phyloP scores from a whole-genome alignment of 2,113 vertebrate genomes.

The Pomatostomus ruficeps region DNA sequence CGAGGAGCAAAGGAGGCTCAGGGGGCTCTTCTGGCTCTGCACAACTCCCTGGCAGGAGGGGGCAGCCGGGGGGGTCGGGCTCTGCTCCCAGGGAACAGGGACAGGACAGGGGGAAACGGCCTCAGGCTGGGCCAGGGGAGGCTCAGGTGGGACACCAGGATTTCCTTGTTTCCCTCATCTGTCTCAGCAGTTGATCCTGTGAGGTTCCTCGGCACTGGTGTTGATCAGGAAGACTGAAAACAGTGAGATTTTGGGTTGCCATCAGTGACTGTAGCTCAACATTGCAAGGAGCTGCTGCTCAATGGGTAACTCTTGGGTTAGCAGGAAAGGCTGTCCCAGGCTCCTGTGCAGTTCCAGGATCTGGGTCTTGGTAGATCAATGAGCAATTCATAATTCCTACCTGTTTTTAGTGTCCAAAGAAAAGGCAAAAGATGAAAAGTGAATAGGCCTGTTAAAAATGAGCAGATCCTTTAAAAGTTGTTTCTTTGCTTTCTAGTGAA shows the following conservation, averaged over 20 bases:
- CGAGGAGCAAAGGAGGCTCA: neutral
- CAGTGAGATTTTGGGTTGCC: neutral
- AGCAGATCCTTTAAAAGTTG: neutral
- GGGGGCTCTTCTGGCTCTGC: neutral
- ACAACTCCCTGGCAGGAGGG: neutral
- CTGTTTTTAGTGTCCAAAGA: neutral
- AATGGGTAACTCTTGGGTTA: neutral
- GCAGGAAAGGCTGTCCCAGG: neutral
- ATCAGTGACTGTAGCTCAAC: fast-evolving
- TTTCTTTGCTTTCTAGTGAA: neutral
- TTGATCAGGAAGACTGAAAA: neutral
- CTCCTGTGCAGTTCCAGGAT: neutral
- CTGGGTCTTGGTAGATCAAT: neutral
- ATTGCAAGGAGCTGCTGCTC: neutral
- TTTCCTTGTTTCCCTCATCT: neutral
- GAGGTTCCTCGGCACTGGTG: neutral
- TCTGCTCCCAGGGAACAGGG: neutral
- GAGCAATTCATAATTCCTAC: fast-evolving
- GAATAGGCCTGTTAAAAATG: neutral
- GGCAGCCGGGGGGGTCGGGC: neutral
- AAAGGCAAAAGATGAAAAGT: neutral
- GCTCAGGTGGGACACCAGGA: neutral
- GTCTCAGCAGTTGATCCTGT: neutral
- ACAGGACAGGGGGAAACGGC: neutral
- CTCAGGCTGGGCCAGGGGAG: neutral